These are phyloP conservation scores for Phlogophora meticulosa DNA, from an alignment of 2,888 invertebrate genomes.

Conservation along the genomic window DNA sequence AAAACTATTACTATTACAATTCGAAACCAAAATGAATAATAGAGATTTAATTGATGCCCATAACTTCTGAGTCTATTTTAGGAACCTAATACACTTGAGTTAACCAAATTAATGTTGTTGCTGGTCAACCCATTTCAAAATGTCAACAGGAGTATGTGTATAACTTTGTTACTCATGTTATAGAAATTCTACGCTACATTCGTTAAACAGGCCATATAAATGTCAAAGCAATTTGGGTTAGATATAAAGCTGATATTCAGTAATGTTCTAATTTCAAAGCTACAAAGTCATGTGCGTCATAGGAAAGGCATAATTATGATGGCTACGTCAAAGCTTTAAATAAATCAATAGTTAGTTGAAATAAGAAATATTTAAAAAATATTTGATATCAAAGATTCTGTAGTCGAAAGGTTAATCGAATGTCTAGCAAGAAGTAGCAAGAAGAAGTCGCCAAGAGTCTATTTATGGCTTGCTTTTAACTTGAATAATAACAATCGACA, in stretches of 20 bases:
- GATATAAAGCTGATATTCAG: conserved; percentile 63
- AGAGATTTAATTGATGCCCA: not conserved
- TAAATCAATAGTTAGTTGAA: conserved; percentile 18
- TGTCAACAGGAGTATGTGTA: conserved; percentile 23
- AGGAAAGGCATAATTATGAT: conserved; percentile 34
- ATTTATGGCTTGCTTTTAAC: conserved; percentile 58
- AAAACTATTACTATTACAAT: no score
- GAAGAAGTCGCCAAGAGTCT: conserved; percentile 23
- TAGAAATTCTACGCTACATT: conserved; percentile 58
- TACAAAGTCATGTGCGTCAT: conserved; percentile 61
- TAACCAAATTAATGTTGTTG: conserved; percentile 32
- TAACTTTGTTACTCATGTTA: conserved; percentile 33
- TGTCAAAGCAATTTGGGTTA: conserved; percentile 68
- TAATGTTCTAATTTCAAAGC: conserved; percentile 63
- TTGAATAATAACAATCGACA: conserved; percentile 60
- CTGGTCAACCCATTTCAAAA: conserved; percentile 39
- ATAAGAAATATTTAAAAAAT: conserved; percentile 8
- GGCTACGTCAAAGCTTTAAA: conserved; percentile 30
- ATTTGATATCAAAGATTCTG: conserved; percentile 11
- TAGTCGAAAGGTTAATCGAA: conserved; percentile 43
- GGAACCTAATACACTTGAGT: conserved; percentile 15
- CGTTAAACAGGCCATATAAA: conserved; percentile 62
- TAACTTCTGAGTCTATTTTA: conserved; percentile 17
- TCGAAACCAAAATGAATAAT: not conserved
- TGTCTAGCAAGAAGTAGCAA: conserved; percentile 22